Conservation (phyloP, 2,888 invertebrate genomes). For the Iphiclides podalirius region DNA sequence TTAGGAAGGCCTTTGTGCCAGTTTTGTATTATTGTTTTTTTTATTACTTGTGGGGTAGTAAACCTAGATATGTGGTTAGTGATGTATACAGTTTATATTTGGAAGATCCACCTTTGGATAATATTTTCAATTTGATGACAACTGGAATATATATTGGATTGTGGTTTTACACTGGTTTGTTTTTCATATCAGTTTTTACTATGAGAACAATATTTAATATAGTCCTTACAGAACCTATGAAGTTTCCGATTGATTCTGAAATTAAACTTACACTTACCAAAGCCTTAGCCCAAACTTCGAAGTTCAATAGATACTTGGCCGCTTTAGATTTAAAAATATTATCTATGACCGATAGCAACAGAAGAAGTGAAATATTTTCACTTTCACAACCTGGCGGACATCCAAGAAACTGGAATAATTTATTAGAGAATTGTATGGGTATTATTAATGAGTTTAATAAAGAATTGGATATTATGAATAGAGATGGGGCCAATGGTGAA, state of each 20-base stretch:
- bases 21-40: slow-evolving; percentile 80
- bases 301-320: slow-evolving; percentile 87
- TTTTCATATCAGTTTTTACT: slow-evolving; percentile 84
- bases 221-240: slow-evolving; percentile 84
- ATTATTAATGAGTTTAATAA: slow-evolving; percentile 83
- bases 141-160: slow-evolving; percentile 80
- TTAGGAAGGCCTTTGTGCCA: slow-evolving; percentile 81
- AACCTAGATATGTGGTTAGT: slow-evolving; percentile 72
- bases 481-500: slow-evolving; percentile 47
- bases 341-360: slow-evolving; percentile 79
- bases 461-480: slow-evolving; percentile 78
- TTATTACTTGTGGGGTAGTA: slow-evolving; percentile 82
- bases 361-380: slow-evolving; percentile 84
- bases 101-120: slow-evolving; percentile 74
- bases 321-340: slow-evolving; percentile 86
- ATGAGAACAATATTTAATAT: slow-evolving; percentile 86
- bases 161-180: slow-evolving; percentile 85
- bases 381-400: slow-evolving; percentile 92
- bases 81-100: slow-evolving; percentile 75
- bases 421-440: slow-evolving; percentile 82
- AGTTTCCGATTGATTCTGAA: slow-evolving; percentile 81
- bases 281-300: slow-evolving; percentile 81
- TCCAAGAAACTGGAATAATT: slow-evolving; percentile 91
- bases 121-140: slow-evolving; percentile 64
- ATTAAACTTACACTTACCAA: slow-evolving; percentile 78